Evolutionary conservation across 1,140 invertebrate genomes (phyloP).

Genomic region (Diachasmimorpha longicaudata): DNA sequence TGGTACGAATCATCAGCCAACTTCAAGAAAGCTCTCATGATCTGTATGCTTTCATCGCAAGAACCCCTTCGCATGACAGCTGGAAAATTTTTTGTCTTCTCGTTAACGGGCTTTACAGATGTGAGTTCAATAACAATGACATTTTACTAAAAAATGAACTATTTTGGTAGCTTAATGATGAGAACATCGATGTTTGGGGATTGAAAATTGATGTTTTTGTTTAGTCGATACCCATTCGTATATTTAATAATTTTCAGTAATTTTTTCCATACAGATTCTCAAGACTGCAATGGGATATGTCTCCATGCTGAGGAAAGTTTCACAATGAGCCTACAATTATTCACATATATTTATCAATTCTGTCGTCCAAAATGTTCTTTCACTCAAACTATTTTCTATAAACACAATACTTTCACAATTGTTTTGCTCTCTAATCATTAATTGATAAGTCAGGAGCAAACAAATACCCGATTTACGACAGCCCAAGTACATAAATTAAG

Average conservation of each 20-base stretch:
- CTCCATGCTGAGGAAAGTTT: slow-evolving; percentile 30
- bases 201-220: no score
- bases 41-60: slow-evolving; percentile 22
- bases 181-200: no score
- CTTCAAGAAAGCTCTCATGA: slow-evolving; percentile 22
- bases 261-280: slow-evolving; percentile 27
- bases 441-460: no score
- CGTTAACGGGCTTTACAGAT: slow-evolving; percentile 26
- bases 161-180: no score
- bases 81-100: slow-evolving; percentile 32
- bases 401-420: neutral
- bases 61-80: slow-evolving; percentile 31
- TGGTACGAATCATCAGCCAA: slow-evolving; percentile 28
- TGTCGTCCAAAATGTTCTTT: neutral
- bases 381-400: neutral
- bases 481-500: no score
- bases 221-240: no score
- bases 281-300: slow-evolving; percentile 36
- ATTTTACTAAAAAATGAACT: neutral
- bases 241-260: neutral
- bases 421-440: neutral
- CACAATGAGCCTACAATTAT: neutral
- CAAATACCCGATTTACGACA: no score
- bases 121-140: slow-evolving; percentile 12
- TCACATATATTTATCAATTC: neutral